phyloP scores from a whole-genome alignment of 2,797 vertebrate genomes.

The Acrossocheilus fasciatus region DNA sequence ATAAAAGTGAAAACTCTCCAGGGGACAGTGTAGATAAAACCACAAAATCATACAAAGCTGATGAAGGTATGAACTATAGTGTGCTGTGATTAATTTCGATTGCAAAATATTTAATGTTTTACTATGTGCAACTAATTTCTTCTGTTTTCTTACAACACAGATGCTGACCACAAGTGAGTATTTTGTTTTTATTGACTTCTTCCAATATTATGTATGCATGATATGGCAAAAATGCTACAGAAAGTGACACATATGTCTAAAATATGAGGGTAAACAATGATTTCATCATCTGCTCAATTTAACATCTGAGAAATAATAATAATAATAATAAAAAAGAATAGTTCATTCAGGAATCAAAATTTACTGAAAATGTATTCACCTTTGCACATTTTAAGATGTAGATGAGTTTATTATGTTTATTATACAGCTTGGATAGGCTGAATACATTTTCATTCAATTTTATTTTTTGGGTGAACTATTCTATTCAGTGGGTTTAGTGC shows the following conservation, averaged over 20 bases:
- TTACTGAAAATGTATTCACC: no score
- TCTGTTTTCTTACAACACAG: slow-evolving; percentile 44
- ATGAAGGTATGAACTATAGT: slow-evolving; percentile 22
- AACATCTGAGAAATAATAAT: neutral
- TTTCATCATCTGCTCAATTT: neutral
- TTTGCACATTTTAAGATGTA: no score
- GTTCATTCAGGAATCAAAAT: neutral
- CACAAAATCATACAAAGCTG: neutral
- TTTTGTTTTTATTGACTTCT: slow-evolving; percentile 2
- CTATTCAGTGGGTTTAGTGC: no score
- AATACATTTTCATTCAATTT: no score
- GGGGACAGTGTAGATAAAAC: neutral
- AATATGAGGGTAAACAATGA: neutral
- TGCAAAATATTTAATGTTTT: neutral
- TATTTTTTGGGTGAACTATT: no score
- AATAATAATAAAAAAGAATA: no score
- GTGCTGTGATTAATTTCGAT: neutral
- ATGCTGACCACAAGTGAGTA: slow-evolving; percentile 65
- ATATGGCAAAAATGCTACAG: neutral
- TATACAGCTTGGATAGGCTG: no score
- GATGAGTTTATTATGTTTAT: no score
- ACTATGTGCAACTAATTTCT: neutral
- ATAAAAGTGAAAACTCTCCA: slow-evolving; percentile 27
- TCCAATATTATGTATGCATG: neutral
- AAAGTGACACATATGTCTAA: neutral